These are phyloP conservation scores for Neria commutata DNA, from an alignment of 2,888 invertebrate genomes.

Conservation along the genomic window DNA sequence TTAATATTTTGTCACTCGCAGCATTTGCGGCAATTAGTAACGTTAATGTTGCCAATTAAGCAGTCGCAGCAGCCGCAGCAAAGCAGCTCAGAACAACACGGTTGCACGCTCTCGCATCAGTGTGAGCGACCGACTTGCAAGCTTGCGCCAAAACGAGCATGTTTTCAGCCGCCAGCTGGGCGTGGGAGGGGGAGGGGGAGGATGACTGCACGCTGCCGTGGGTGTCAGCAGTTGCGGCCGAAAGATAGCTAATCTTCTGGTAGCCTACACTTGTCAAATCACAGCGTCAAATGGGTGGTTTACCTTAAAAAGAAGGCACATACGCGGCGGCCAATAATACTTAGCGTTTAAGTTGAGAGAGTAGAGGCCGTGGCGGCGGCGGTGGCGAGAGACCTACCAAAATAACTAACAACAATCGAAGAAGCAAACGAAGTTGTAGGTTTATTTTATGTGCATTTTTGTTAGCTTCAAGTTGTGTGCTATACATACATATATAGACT, in stretches of 20 bases:
- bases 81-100: conserved; percentile 10
- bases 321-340: neutral
- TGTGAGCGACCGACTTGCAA: too few species aligned
- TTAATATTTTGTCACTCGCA: conserved; percentile 33
- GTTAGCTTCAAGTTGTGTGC: too few species aligned
- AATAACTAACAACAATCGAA: neutral
- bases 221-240: neutral
- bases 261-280: conserved; percentile 7
- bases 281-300: conserved; percentile 1
- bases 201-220: too few species aligned
- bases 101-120: too few species aligned
- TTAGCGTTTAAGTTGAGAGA: neutral
- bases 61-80: neutral
- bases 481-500: too few species aligned
- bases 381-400: neutral
- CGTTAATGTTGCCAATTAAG: conserved; percentile 30
- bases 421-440: neutral
- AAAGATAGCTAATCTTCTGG: neutral
- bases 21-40: conserved; percentile 37
- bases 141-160: too few species aligned
- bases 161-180: too few species aligned
- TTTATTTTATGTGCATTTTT: neutral
- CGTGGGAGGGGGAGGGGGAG: too few species aligned
- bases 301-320: too few species aligned
- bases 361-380: neutral